phyloP scores from a whole-genome alignment of 1,140 invertebrate species.

The Charaxes varanes region DNA sequence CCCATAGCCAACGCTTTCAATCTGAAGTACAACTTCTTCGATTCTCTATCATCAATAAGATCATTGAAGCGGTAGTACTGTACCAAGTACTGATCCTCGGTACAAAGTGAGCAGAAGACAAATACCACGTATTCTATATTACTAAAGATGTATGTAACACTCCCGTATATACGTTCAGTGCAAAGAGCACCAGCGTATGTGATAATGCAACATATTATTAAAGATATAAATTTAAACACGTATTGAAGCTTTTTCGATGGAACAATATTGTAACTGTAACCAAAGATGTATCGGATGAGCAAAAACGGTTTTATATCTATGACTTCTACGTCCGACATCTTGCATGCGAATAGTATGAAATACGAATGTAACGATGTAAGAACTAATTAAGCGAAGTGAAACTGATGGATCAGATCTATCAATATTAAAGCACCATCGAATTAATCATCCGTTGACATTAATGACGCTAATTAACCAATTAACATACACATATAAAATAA shows the following conservation, averaged over 20 bases:
- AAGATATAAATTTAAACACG: neutral
- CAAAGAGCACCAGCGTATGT: neutral
- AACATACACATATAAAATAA: too few species aligned
- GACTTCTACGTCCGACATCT: neutral
- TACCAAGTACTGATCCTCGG: neutral
- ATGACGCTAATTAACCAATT: too few species aligned
- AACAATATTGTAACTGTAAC: neutral
- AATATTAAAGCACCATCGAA: too few species aligned
- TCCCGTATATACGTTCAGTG: neutral
- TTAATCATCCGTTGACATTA: too few species aligned
- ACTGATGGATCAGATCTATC: neutral
- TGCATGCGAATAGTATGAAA: neutral
- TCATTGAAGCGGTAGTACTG: neutral
- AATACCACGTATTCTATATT: neutral
- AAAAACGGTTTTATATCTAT: neutral
- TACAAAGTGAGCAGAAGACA: neutral
- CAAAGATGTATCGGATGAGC: neutral
- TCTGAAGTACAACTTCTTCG: neutral
- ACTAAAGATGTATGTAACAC: neutral
- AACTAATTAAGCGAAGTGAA: neutral
- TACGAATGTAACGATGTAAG: neutral
- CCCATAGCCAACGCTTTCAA: neutral
- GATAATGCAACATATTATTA: neutral
- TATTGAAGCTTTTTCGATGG: neutral
- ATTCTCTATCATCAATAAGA: neutral